phyloP scores from a whole-genome alignment of 2,888 invertebrate species.

The Amblyjoppa proteus region DNA sequence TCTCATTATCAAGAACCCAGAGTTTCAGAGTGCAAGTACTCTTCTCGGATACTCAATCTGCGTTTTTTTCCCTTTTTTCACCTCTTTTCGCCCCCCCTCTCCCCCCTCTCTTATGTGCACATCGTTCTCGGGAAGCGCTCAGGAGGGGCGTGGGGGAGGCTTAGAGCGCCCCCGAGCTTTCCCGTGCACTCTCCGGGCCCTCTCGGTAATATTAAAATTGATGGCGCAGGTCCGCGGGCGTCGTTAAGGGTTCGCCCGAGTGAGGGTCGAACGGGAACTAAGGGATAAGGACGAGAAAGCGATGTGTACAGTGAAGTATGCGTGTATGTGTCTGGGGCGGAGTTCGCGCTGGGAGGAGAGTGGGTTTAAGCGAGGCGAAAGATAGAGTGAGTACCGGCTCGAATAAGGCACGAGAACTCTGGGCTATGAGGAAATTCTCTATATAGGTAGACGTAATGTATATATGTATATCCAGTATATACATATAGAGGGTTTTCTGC shows the following conservation, averaged over 20 bases:
- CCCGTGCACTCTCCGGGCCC: constrained; percentile 35
- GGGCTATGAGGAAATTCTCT: constrained; percentile 4
- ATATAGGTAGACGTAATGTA: constrained; percentile 4
- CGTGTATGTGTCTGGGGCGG: constrained; percentile 10
- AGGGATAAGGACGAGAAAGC: constrained; percentile 21
- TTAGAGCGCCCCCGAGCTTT: constrained; percentile 47
- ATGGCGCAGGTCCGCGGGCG: constrained; percentile 64
- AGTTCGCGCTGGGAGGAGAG: neutral
- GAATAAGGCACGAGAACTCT: constrained; percentile 5
- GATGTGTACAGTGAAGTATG: constrained; percentile 19
- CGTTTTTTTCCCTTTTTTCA: constrained; percentile 50
- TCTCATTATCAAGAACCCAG: constrained; percentile 72
- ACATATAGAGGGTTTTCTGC: constrained; percentile 59
- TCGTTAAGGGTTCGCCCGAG: constrained; percentile 65
- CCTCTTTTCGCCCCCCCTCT: constrained; percentile 8
- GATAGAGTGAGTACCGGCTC: constrained; percentile 10
- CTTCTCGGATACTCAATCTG: constrained; percentile 59
- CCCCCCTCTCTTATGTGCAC: constrained; percentile 18
- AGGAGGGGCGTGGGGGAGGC: neutral
- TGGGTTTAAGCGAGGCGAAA: neutral
- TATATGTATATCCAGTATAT: neutral
- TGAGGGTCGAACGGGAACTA: constrained; percentile 6
- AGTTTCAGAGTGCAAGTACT: constrained; percentile 26
- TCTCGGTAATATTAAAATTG: constrained; percentile 73
- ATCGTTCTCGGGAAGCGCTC: constrained; percentile 41